Base-by-base conservation (phyloP, 2,113 vertebrate species). In the Prionailurus viverrinus region DNA sequence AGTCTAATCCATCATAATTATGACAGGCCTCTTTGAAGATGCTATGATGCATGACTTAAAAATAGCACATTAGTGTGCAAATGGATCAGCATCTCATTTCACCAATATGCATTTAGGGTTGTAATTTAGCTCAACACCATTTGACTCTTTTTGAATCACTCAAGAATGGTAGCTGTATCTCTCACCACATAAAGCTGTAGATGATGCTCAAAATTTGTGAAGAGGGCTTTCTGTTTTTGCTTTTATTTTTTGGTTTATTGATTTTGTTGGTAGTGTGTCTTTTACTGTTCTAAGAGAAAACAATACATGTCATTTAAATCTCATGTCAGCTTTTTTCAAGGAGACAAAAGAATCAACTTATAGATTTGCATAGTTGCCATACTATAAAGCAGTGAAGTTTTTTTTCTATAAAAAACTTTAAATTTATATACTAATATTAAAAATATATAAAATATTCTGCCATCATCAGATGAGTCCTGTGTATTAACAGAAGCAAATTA, bases 1-100 rank as follows among this genome's bases (percentile, higher is more conserved):
- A 99, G 99, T 99, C 99, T 99, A 99, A 99, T 99, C 99, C 99
- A 99, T 99, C 99, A 99, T 99, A 99, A 99, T 99, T 99, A 99
- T 98, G 98, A 99, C 98, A 98, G 97, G 98, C 97, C 98, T 99
- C 98, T 98, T 98, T 99, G 98, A 99, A 99, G 99, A 99, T 97
- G 98, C 98, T 97, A 94, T 12, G 88, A 98, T 98, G 98, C 97
- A 84, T 99, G 98, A 98, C 98, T 98, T 98, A 98, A 98, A 98
- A 98, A 98, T 98, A 99, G 98, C 98, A 98, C 97, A 99, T 99
- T 98, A 98, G 98, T 96, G 98, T 98, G 98, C 98, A 98, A 99
- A 98, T 98, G 98, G 98, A 97, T 97, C 96, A 93, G 98, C 95
- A 97, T 97, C 98, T 98, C 98, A 98, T 97, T 98, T 96, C 95